Evolutionary conservation across 2,797 vertebrate genomes (phyloP).

Genomic region (Valencia hispanica): DNA sequence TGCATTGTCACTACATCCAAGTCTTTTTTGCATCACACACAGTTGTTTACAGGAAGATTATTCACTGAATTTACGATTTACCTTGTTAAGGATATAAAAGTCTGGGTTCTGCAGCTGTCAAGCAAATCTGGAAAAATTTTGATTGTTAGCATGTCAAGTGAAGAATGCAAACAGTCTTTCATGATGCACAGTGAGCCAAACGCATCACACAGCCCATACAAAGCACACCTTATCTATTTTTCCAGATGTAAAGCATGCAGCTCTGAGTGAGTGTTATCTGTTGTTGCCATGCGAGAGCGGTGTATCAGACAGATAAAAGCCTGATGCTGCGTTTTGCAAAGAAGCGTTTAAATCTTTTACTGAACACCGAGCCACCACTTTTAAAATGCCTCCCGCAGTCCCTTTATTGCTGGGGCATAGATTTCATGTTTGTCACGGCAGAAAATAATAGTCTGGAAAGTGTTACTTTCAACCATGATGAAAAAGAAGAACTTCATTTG

Average conservation of each 20-base stretch:
- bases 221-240: conserved; percentile 26
- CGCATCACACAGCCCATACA: conserved; percentile 2
- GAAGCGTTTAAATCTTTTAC: conserved; percentile 55
- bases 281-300: conserved; percentile 31
- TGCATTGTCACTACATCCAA: not conserved
- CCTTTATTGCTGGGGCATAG: conserved; percentile 57
- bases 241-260: conserved; percentile 29
- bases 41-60: not conserved
- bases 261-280: conserved; percentile 26
- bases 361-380: conserved; percentile 51
- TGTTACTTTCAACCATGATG: conserved; percentile 46
- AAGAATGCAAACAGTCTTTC: conserved; percentile 1
- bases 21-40: not conserved
- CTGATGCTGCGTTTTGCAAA: conserved; percentile 34
- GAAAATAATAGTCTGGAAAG: conserved; percentile 69
- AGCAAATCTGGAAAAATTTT: not conserved
- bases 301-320: conserved; percentile 54
- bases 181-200: not conserved
- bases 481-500: conserved; percentile 34
- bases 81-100: not conserved
- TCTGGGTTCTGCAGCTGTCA: not conserved
- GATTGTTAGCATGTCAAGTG: not conserved
- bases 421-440: conserved; percentile 68
- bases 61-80: too few relatives aligned
- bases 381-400: conserved; percentile 46